Conservation (phyloP, 2,797 vertebrate genomes). For the Macrochelys suwanniensis region DNA sequence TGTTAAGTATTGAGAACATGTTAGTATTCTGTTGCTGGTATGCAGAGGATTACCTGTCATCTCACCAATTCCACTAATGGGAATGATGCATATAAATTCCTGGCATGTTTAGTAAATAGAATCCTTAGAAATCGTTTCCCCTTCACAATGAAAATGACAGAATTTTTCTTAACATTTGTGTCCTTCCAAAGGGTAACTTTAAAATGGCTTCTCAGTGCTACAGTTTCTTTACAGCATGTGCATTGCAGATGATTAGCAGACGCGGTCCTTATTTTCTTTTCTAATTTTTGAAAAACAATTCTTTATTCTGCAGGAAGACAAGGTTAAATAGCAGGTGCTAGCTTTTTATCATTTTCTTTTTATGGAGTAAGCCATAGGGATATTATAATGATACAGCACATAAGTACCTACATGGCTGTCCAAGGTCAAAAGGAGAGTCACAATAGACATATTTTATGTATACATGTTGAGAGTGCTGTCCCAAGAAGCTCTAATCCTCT, state of each 20-base stretch:
- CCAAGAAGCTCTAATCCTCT: conserved; percentile 16
- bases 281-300: conserved; percentile 72
- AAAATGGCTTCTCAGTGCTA: conserved; percentile 55
- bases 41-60: conserved; percentile 24
- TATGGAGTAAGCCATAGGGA: conserved; percentile 62
- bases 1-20: neutral
- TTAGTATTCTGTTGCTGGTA: conserved; percentile 27
- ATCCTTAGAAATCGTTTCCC: conserved; percentile 70
- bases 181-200: conserved; percentile 27
- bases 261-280: conserved; percentile 37
- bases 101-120: conserved; percentile 53
- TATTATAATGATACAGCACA: conserved; percentile 57
- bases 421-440: conserved; percentile 81
- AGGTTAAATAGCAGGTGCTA: conserved; percentile 53
- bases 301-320: conserved; percentile 67
- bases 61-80: conserved; percentile 22
- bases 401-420: conserved; percentile 48
- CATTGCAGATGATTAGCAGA: conserved; percentile 46
- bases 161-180: conserved; percentile 69
- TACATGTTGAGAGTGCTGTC: conserved; percentile 42
- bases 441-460: conserved; percentile 74
- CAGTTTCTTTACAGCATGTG: conserved; percentile 39
- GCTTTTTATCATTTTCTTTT: conserved; percentile 61
- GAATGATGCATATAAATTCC: conserved; percentile 63
- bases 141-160: conserved; percentile 66